Percentiles rank a stretch among this genome's conserved stretches.
Evolutionary conservation across 2,113 vertebrate genomes (phyloP).

Genomic region (Colistium nudipinnis): DNA sequence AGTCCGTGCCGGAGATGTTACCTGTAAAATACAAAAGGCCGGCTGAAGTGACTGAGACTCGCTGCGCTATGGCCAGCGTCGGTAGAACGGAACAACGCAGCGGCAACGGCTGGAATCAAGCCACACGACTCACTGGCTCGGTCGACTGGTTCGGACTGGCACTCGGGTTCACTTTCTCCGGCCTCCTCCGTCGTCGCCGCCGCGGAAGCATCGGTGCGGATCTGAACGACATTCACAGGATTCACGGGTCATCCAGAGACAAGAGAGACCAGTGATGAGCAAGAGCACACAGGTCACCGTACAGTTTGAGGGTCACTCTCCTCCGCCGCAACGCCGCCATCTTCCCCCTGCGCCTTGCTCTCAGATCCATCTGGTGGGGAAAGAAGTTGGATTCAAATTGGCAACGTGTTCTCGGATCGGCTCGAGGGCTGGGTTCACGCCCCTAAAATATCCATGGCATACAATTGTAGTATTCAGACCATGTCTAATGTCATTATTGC

Average conservation of each 20-base stretch:
- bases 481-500: neutral
- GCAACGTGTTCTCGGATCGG: no score
- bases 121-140: conserved; percentile 70
- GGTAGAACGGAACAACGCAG: neutral
- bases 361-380: conserved; percentile 50
- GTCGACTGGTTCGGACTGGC: conserved; percentile 56
- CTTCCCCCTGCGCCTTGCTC: conserved; percentile 32
- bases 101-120: neutral
- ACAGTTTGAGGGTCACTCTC: conserved; percentile 44
- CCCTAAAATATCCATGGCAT: neutral
- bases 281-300: conserved; percentile 1
- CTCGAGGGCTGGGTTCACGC: neutral
- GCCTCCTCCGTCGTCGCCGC: conserved; percentile 21
- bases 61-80: neutral
- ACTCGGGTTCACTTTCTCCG: conserved; percentile 23
- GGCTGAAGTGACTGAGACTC: neutral
- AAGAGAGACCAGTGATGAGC: neutral
- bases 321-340: neutral
- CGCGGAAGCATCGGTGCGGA: conserved; percentile 25
- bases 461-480: neutral
- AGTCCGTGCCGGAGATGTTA: conserved; percentile 64
- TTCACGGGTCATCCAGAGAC: neutral
- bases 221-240: conserved; percentile 33
- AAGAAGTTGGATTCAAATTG: neutral
- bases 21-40: conserved; percentile 51